Conservation (phyloP, 2,113 vertebrate species). For the Empidonax traillii region DNA sequence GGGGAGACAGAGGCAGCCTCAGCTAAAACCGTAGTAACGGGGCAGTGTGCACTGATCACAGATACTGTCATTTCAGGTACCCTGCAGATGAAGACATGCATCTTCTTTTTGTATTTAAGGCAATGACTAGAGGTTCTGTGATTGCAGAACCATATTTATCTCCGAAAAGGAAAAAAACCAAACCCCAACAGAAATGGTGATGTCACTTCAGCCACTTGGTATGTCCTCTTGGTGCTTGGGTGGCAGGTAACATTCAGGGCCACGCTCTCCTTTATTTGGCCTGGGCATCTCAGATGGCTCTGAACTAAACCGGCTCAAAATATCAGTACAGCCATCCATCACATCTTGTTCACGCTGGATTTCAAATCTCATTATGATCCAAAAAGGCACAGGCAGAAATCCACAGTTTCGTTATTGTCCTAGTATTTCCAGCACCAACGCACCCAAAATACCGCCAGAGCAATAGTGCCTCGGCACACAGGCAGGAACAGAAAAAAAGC, state of each 20-base stretch:
- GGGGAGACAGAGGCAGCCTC: background rate
- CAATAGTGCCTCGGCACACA: background rate
- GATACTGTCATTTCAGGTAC: background rate
- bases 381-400: background rate
- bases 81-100: background rate
- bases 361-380: background rate
- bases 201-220: background rate
- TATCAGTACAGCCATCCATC: background rate
- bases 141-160: background rate
- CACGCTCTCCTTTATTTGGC: background rate
- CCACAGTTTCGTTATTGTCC: background rate
- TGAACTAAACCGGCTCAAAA: background rate
- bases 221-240: background rate
- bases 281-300: background rate
- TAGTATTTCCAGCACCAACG: background rate
- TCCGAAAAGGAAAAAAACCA: background rate
- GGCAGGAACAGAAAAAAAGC: background rate
- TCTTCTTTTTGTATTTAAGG: background rate
- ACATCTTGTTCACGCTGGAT: background rate
- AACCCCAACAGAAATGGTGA: background rate
- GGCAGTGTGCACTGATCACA: background rate
- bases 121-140: background rate
- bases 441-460: background rate
- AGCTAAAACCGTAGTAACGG: accelerated
- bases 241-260: background rate